Evolutionary conservation across 2,113 vertebrate genomes (phyloP), one percentile per base, ranked within the genome.

Genomic region (Oceanites oceanicus): DNA sequence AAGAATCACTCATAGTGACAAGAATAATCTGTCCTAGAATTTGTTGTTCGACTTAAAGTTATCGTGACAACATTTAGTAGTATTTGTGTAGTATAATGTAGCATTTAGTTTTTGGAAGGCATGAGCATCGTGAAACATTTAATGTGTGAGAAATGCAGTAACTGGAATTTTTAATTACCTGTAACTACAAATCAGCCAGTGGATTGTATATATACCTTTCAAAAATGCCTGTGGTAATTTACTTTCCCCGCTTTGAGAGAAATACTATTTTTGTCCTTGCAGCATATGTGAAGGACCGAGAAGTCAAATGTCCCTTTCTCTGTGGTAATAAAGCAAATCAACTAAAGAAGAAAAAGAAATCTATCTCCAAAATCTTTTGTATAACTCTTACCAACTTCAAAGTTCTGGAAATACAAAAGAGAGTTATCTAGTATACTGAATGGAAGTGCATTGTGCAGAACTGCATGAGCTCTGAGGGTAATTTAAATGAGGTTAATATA

Each of bases 401-500:
- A 81, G 45, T 84, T 55, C 55, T 71, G 29, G 25, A 36, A 74
- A 84, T 56, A 38, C 16, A 45, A 10, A 67, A 40, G 36, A 17
- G 5, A 38, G 66, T 22, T 21, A 58, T 26, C 29, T 40, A 15
- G 6, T 70, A 14, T 44, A 26, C 30, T 45, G 78, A 80, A 70
- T 74, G 42, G 27, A 80, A 49, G n/a, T 38, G 26, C 68, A n/a
- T 58, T 81, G 42, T 74, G 77, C 44, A 77, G 83, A 70, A 55
- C 42, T 27, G 53, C 80, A 21, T 45, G 72, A 89, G 63, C 63
- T 74, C 67, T 50, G 65, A 78, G 65, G 19, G 38, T 77, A 67
- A 89, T 92, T 96, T 77, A 58, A 92, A 50, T 77, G 11, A 84
- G 61, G 55, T 80, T 83, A 80, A 76, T 79, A 52, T 16, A 55